Conservation (phyloP, 64 coral and sea anemone genomes). For the Montipora capricornis region DNA sequence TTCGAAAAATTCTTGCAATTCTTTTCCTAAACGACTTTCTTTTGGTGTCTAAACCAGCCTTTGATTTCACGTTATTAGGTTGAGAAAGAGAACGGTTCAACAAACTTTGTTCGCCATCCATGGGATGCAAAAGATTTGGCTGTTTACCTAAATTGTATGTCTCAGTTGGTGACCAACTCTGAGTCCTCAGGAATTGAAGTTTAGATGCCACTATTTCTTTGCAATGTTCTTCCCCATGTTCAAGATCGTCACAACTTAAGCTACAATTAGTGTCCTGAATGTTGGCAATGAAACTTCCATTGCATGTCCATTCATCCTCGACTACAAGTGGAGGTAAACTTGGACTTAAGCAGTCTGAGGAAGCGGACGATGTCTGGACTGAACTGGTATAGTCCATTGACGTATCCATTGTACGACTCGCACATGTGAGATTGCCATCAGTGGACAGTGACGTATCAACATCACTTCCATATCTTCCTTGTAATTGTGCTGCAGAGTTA, state of each 20-base stretch:
- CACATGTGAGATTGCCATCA: background rate
- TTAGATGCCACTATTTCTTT: background rate
- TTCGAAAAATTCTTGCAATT: background rate
- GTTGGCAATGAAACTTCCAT: background rate
- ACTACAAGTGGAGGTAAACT: background rate
- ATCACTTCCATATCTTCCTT: background rate
- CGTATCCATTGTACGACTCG: background rate
- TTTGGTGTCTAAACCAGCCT: background rate
- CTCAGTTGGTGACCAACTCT: background rate
- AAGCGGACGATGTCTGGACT: background rate
- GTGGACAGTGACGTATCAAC: background rate
- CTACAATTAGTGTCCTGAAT: background rate
- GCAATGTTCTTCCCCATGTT: no score
- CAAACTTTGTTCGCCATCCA: background rate
- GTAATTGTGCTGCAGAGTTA: background rate
- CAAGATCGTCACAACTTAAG: background rate
- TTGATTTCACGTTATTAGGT: background rate
- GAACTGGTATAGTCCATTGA: background rate
- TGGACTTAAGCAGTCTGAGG: background rate
- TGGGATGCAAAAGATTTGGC: background rate
- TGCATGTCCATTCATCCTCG: background rate
- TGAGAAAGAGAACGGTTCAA: background rate
- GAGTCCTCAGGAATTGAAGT: background rate
- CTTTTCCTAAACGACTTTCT: conserved; percentile 40
- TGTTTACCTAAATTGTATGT: background rate